phyloP scores from a whole-genome alignment of 2,113 vertebrate species.

The Glaucidium brasilianum region DNA sequence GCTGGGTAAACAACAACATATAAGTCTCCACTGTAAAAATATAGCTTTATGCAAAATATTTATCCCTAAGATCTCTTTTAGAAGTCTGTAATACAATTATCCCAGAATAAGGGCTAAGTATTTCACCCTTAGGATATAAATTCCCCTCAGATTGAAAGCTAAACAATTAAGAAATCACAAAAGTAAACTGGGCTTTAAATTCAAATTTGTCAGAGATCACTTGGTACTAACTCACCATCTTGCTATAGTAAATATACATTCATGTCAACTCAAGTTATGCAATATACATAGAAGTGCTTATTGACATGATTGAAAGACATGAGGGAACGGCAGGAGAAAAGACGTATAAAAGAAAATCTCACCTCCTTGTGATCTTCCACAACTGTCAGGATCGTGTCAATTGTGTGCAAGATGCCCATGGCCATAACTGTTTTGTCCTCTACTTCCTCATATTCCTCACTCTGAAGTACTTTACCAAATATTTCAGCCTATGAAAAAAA shows the following conservation, averaged over 20 bases:
- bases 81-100: background rate
- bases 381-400: slow-evolving; percentile 94
- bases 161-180: background rate
- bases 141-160: background rate
- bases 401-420: slow-evolving; percentile 93
- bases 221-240: background rate
- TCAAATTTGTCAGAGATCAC: background rate
- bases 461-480: slow-evolving; percentile 93
- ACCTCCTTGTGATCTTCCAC: slow-evolving; percentile 97
- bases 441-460: slow-evolving; percentile 93
- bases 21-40: background rate
- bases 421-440: slow-evolving; percentile 98
- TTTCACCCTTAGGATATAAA: background rate
- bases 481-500: slow-evolving; percentile 86
- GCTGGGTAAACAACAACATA: background rate
- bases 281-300: background rate
- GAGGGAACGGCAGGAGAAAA: background rate
- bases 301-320: background rate
- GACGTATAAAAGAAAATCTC: background rate
- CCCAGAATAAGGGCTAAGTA: background rate
- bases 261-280: background rate
- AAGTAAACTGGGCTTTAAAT: background rate
- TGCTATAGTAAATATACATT: background rate
- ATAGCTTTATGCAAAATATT: background rate
- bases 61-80: background rate